A percentile compares a stretch with the other conserved stretches of the same genome.
Evolutionary conservation across 1,140 invertebrate species (phyloP).

Genomic region (Leptopilina boulardi): DNA sequence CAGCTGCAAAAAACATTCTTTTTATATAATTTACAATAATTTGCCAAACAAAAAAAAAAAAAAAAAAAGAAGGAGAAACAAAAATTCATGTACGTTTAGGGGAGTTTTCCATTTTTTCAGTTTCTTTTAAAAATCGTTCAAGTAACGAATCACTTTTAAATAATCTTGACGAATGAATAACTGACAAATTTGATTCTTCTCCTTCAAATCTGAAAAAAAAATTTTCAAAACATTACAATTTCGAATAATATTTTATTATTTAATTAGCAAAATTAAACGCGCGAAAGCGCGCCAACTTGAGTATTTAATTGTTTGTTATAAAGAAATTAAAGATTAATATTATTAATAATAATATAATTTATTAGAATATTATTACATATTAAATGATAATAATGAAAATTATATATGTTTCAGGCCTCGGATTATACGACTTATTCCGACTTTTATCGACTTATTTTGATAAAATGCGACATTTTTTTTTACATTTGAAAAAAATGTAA

Average conservation of each 20-base stretch:
- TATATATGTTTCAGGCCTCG: no score
- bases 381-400: no score
- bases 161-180: background rate
- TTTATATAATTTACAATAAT: background rate
- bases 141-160: conserved; percentile 11
- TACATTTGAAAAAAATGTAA: no score
- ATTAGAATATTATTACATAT: no score
- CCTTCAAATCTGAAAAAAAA: background rate
- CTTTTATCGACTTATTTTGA: no score
- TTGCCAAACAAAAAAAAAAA: background rate
- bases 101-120: conserved; percentile 5
- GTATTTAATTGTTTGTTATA: no score
- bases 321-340: no score
- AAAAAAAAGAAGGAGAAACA: background rate
- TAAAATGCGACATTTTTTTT: no score
- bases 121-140: conserved; percentile 28
- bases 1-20: conserved; percentile 48
- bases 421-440: no score
- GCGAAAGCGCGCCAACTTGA: no score
- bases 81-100: background rate
- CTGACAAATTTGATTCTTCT: conserved; percentile 10
- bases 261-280: background rate
- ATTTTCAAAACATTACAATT: background rate
- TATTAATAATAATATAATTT: no score
- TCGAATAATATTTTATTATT: background rate